Conservation (phyloP, 2,888 invertebrate species). For the Phalera bucephala region DNA sequence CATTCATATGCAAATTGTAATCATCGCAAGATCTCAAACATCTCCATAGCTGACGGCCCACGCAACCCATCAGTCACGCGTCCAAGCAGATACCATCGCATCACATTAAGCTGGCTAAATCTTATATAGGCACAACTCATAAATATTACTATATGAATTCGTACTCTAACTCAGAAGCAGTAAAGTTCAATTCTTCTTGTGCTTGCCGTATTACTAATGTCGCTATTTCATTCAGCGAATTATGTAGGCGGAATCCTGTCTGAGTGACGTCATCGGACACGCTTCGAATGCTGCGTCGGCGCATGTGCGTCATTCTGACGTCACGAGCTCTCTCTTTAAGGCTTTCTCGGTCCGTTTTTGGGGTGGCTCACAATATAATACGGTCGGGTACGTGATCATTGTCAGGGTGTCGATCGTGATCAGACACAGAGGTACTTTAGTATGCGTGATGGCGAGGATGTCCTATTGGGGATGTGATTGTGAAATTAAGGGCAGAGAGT, state of each 20-base stretch:
- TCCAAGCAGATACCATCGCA: neutral
- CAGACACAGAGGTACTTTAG: too few relatives aligned
- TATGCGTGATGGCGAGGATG: neutral
- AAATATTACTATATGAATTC: too few relatives aligned
- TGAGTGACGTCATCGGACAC: slow-evolving; percentile 62
- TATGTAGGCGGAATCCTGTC: slow-evolving; percentile 19
- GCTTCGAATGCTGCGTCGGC: slow-evolving; percentile 43
- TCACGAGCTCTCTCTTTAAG: slow-evolving; percentile 46
- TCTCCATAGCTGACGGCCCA: too few relatives aligned
- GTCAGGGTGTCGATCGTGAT: neutral
- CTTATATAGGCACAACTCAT: too few relatives aligned
- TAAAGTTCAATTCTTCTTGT: too few relatives aligned
- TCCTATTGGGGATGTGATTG: neutral
- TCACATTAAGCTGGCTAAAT: too few relatives aligned
- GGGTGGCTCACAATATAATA: slow-evolving; percentile 8
- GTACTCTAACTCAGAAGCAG: too few relatives aligned
- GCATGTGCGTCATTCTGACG: slow-evolving; percentile 61
- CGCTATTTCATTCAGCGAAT: too few relatives aligned
- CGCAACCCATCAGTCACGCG: neutral
- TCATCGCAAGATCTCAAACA: too few relatives aligned
- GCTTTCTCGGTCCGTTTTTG: slow-evolving; percentile 46
- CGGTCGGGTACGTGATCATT: neutral
- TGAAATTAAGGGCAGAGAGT: too few relatives aligned
- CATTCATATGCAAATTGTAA: too few relatives aligned
- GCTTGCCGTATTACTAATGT: too few relatives aligned